phyloP scores from a whole-genome alignment of 2,797 vertebrate genomes.

The Phataginus tetradactyla region DNA sequence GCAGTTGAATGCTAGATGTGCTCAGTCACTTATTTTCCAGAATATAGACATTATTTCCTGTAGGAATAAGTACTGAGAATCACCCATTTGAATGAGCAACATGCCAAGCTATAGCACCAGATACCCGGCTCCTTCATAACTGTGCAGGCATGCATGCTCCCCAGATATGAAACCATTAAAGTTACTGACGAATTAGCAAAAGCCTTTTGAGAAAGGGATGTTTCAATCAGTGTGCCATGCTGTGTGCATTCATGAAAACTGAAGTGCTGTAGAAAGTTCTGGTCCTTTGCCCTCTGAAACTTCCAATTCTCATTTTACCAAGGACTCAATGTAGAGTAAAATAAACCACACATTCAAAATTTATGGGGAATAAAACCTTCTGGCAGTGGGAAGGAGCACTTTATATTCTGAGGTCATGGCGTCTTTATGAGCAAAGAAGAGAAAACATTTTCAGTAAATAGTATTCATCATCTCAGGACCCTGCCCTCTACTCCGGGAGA shows the following conservation, averaged over 20 bases:
- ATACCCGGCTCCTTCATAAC: not conserved
- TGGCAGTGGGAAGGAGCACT: not conserved
- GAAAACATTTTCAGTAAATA: conserved; percentile 37
- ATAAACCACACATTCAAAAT: conserved; percentile 62
- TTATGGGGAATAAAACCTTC: not conserved
- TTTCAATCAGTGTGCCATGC: not conserved
- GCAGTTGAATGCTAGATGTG: not conserved
- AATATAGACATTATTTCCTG: not conserved
- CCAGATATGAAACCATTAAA: not conserved
- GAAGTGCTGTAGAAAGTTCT: not conserved
- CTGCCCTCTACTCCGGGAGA: not conserved
- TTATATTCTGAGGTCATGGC: not conserved
- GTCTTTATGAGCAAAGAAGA: not conserved
- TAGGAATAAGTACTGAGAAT: not conserved
- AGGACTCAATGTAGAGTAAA: not conserved
- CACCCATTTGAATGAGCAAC: not conserved
- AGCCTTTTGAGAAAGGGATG: not conserved
- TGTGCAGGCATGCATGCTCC: not conserved
- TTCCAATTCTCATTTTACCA: conserved; percentile 8
- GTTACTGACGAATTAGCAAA: conserved; percentile 26
- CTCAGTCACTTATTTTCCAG: not conserved
- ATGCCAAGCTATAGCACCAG: not conserved
- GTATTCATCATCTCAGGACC: not conserved
- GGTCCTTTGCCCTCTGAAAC: not conserved
- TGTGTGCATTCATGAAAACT: not conserved